phyloP scores from a whole-genome alignment of 2,113 vertebrate genomes.

The Vireo altiloquus region DNA sequence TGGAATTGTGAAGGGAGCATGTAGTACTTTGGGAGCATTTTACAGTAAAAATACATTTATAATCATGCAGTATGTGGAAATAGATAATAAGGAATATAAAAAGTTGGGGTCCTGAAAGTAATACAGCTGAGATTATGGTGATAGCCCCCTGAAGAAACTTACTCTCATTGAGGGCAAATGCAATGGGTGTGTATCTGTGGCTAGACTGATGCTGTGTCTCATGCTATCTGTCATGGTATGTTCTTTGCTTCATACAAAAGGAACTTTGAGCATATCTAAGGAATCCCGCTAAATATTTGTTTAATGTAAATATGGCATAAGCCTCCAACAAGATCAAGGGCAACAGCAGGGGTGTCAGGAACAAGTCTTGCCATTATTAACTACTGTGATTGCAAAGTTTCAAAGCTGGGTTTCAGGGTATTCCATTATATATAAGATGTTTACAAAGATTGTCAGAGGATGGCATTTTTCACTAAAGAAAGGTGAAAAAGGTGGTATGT shows the following conservation, averaged over 20 bases:
- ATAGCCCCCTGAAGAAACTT: background rate
- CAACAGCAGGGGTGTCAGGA: background rate
- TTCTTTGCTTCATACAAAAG: background rate
- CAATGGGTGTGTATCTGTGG: background rate
- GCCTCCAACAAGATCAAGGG: background rate
- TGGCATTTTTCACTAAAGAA: background rate
- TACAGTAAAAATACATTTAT: background rate
- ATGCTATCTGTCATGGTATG: accelerated
- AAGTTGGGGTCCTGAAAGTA: background rate
- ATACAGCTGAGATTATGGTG: background rate
- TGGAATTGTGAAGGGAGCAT: background rate
- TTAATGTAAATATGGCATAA: background rate
- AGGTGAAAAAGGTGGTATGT: background rate
- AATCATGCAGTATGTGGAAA: background rate
- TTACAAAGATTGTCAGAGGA: background rate
- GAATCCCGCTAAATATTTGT: background rate
- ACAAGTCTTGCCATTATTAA: background rate
- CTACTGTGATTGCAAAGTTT: background rate
- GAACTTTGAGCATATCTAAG: background rate
- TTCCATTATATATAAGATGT: background rate
- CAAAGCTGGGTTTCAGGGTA: background rate
- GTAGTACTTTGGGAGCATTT: background rate
- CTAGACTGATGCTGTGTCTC: background rate
- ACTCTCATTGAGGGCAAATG: accelerated
- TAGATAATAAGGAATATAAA: background rate